phyloP scores from a whole-genome alignment of 2,888 invertebrate genomes.

The Galeruca laticollis region DNA sequence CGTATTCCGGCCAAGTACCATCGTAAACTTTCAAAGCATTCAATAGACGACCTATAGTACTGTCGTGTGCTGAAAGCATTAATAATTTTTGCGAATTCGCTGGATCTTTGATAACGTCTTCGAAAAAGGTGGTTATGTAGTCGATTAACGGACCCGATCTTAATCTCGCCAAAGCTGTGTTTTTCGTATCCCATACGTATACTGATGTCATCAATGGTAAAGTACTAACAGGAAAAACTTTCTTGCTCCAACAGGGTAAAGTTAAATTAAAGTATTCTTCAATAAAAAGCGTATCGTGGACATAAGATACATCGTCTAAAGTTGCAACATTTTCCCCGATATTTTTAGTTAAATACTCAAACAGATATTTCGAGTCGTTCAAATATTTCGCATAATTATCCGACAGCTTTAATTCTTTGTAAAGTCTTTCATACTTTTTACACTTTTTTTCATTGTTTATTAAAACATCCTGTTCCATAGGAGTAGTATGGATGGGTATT shows the following conservation, averaged over 20 bases:
- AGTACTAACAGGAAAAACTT: constrained; percentile 69
- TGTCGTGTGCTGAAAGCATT: constrained; percentile 83
- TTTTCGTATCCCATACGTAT: not conserved
- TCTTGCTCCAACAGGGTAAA: constrained; percentile 51
- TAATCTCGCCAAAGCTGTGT: constrained; percentile 11
- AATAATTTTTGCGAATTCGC: constrained; percentile 69
- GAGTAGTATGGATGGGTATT: constrained; percentile 77
- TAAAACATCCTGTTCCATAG: constrained; percentile 70
- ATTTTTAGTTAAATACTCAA: constrained; percentile 72
- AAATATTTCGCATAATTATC: constrained; percentile 16
- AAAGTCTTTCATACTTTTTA: constrained; percentile 39
- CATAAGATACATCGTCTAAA: constrained; percentile 64
- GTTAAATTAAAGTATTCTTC: constrained; percentile 72
- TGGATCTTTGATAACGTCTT: constrained; percentile 20
- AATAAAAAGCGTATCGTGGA: constrained; percentile 75
- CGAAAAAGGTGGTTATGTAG: constrained; percentile 42
- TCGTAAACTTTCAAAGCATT: constrained; percentile 76
- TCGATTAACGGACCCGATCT: constrained; percentile 45
- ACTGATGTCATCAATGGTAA: not conserved
- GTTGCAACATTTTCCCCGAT: constrained; percentile 71
- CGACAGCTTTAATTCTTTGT: constrained; percentile 26
- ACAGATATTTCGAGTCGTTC: constrained; percentile 71
- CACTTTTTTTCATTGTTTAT: constrained; percentile 39
- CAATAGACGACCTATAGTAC: constrained; percentile 77
- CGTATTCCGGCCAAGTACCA: constrained; percentile 74